Evolutionary conservation across 2,797 vertebrate genomes (phyloP), one percentile per base, ranked within the genome.

Genomic region (Poecilia velifera): DNA sequence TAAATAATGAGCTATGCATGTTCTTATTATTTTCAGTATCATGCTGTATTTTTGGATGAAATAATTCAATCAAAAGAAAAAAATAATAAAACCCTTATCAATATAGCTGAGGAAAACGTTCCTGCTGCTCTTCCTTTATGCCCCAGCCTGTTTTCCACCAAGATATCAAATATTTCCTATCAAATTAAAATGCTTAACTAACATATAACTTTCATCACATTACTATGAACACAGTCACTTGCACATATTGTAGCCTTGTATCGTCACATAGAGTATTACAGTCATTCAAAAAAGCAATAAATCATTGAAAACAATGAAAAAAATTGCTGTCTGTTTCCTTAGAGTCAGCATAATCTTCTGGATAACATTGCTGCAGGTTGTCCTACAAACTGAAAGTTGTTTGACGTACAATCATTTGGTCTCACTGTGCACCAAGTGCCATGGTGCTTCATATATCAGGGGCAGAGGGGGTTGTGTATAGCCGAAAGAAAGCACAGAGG

Each of bases 201-300:
- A 79, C 53, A 72, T 84, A 47, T 87, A 80, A 79, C 77, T 82
- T 62, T 86, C 82, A 90, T 77, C 79, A 84, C 81, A 80, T 80
- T 87, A 5, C 74, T 83, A 86, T 88, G 79, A 88, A 89, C 73
- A 72, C 78, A 87, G 83, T 76, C 66, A 86, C 83, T 70, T 77
- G 74, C 46, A 86, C 73, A 78, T 76, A 79, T 76, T 77, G 68
- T 76, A 80, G 76, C 87, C 76, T 86, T 80, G 47, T 75, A 77
- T 68, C 82, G 47, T 88, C 82, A 86, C 86, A 85, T 90, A 13
- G 18, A 49, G n/a, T 49, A 81, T 71, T 84, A 90, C 80, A 85
- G 62, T 82, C 76, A 78, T 57, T 77, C 47, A 89, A 82, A 73
- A 86, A 82, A 88, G 81, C 80, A 89, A 87, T 93, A 87, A 81